Evolutionary conservation across 2,797 vertebrate genomes (phyloP).

Genomic region (Gorsachius magnificus): DNA sequence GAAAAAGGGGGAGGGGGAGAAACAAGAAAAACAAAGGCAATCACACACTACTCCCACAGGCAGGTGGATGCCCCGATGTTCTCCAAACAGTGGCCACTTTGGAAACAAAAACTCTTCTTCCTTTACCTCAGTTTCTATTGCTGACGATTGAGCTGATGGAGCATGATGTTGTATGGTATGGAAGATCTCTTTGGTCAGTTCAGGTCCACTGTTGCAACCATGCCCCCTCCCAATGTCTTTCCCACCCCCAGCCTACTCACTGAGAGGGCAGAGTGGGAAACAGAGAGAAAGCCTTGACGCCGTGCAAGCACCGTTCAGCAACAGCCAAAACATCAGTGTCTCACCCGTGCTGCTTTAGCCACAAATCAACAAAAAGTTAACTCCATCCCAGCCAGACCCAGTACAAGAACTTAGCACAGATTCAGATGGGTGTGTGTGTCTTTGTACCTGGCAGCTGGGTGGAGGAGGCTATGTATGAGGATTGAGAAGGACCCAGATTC

Average conservation of each 20-base stretch:
- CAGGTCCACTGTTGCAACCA: neutral
- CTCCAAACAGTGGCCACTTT: neutral
- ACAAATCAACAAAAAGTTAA: neutral
- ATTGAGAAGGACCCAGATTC: neutral
- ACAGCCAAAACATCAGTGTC: neutral
- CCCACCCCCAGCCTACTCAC: neutral
- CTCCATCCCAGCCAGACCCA: neutral
- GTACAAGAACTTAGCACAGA: neutral
- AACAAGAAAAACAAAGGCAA: neutral
- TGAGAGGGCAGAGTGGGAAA: neutral
- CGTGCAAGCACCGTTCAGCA: neutral
- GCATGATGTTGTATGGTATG: too few species aligned
- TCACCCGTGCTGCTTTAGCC: neutral
- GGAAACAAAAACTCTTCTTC: neutral
- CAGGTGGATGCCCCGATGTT: fast-evolving
- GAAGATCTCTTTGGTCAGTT: neutral
- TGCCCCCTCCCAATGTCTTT: neutral
- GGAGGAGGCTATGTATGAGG: neutral
- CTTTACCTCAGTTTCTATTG: neutral
- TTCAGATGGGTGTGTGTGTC: fast-evolving
- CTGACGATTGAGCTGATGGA: neutral
- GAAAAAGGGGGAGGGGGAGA: fast-evolving
- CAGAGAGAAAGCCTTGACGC: neutral
- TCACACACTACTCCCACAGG: neutral
- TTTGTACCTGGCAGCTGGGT: neutral